A percentile compares a stretch with the other conserved stretches of the same genome.
These are phyloP conservation scores for Hippocampus guttulatus DNA, from an alignment of 2,113 vertebrate genomes.

Conservation along the genomic window DNA sequence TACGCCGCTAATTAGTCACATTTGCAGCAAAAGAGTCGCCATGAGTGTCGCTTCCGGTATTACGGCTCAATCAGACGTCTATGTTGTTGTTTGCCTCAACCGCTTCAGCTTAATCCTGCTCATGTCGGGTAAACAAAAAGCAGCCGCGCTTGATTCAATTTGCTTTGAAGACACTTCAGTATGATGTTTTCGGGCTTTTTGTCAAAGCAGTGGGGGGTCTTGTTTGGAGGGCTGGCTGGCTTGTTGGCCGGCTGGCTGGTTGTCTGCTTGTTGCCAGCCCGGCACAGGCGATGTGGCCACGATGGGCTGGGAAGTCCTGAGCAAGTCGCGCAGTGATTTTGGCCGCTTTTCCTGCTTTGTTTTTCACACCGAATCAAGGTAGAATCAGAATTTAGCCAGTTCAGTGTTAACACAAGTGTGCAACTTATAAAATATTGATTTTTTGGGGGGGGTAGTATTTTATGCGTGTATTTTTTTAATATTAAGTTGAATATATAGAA, in stretches of 20 bases:
- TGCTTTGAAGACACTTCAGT: slow-evolving; percentile 19
- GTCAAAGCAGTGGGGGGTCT: slow-evolving; percentile 4
- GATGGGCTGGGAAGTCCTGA: neutral
- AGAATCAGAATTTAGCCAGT: neutral
- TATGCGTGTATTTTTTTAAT: no score
- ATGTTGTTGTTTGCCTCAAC: slow-evolving; percentile 31
- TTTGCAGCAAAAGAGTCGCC: slow-evolving; percentile 18
- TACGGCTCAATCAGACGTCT: slow-evolving; percentile 33
- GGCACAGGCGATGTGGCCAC: neutral
- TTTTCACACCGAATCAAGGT: neutral
- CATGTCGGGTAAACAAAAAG: slow-evolving; percentile 12
- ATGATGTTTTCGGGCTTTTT: slow-evolving; percentile 17
- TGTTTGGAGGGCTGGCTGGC: neutral
- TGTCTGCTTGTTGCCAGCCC: neutral
- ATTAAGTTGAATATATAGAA: no score
- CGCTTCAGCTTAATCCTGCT: slow-evolving; percentile 14
- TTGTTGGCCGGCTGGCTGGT: neutral
- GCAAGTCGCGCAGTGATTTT: neutral
- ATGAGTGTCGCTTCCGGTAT: slow-evolving; percentile 7
- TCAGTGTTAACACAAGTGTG: neutral
- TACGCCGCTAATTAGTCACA: slow-evolving; percentile 24
- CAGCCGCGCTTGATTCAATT: slow-evolving; percentile 11
- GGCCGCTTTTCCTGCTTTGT: neutral
- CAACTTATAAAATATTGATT: neutral
- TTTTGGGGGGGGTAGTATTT: no score